phyloP scores from a whole-genome alignment of 1,140 invertebrate genomes.

The Drosophila subpulchrella region DNA sequence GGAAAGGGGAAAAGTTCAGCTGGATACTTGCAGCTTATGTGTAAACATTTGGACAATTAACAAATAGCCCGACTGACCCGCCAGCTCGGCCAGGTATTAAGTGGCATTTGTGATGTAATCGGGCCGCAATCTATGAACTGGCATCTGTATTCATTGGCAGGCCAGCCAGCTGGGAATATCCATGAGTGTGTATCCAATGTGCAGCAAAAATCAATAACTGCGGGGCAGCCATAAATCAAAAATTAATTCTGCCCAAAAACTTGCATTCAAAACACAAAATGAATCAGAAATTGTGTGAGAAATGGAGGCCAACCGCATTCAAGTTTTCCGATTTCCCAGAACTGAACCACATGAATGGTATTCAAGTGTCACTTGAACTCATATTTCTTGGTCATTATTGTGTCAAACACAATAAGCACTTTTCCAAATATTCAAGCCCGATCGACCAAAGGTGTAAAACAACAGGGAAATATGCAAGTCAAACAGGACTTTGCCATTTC shows the following conservation, averaged over 20 bases:
- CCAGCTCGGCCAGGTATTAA: conserved; percentile 16
- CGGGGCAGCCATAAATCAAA: conserved; percentile 1
- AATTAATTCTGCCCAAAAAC: conserved; percentile 3
- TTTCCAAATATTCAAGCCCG: conserved; percentile 2
- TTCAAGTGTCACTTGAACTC: conserved; percentile 11
- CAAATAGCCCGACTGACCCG: conserved; percentile 23
- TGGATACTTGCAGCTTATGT: conserved; percentile 19
- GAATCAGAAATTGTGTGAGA: background rate
- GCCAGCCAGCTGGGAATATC: conserved; percentile 13
- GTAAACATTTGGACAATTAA: conserved; percentile 42
- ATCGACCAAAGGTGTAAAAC: conserved; percentile 22
- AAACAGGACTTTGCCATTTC: conserved; percentile 39
- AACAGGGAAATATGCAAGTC: conserved; percentile 35
- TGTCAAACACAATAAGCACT: conserved; percentile 3
- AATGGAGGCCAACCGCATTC: conserved; percentile 5
- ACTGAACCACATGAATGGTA: conserved; percentile 1
- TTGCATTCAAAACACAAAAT: background rate
- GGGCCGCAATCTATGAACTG: conserved; percentile 5
- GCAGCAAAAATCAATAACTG: conserved; percentile 31
- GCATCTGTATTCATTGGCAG: conserved; percentile 24
- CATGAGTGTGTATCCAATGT: background rate
- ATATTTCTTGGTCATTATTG: conserved; percentile 1
- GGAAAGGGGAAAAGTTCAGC: conserved; percentile 15
- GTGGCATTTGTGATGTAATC: conserved; percentile 47
- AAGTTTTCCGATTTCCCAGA: background rate